Percentiles rank a stretch among this genome's conserved stretches.
phyloP scores from a whole-genome alignment of 2,113 vertebrate species.

The Nycticryphes semicollaris region DNA sequence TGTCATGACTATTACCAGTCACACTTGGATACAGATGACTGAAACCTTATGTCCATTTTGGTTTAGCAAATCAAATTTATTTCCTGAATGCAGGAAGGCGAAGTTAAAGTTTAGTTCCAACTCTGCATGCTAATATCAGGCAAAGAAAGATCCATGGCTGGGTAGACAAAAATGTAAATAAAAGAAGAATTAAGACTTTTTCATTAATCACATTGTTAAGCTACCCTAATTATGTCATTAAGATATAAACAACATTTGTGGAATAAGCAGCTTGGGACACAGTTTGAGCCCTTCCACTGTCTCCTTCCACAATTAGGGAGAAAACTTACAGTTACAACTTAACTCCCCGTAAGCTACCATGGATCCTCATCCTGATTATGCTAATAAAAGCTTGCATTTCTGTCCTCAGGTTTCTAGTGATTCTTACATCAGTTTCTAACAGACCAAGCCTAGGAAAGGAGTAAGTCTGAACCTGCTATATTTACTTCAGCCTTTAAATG shows the following conservation, averaged over 20 bases:
- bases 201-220: background rate
- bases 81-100: background rate
- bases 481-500: background rate
- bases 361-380: background rate
- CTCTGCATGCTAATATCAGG: background rate
- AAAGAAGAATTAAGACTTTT: background rate
- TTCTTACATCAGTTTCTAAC: background rate
- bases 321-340: background rate
- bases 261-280: background rate
- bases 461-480: background rate
- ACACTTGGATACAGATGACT: background rate
- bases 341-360: background rate
- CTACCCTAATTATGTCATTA: background rate
- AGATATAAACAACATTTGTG: background rate
- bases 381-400: background rate
- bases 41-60: background rate
- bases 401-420: background rate
- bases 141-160: background rate
- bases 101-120: background rate
- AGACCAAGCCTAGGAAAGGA: background rate
- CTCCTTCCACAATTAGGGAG: background rate
- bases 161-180: background rate
- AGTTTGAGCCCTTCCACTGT: background rate
- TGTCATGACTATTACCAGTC: background rate
- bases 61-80: conserved; percentile 13